Base-by-base conservation (phyloP, 2,888 invertebrate species). In the Stenolophus ochropezus region DNA sequence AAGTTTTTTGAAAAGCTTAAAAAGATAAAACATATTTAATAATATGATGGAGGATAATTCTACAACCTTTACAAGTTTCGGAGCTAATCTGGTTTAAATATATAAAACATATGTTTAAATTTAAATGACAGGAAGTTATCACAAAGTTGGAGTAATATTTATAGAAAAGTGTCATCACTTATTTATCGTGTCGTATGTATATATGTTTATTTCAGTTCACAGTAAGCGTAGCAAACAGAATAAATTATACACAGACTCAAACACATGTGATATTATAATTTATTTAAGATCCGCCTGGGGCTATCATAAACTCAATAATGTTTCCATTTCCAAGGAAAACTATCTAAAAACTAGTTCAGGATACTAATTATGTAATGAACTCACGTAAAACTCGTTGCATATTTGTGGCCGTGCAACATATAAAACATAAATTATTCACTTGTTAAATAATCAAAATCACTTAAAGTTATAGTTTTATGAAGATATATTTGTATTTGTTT, bases 241-340 rank as follows among this genome's bases (percentile, higher is more conserved):
- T 61, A 25, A 61, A 61, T 61, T 25, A 61, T 61, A 61, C 14
- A 25, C n/a, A 11, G 20, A 69, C 14, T 25, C 18, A 47, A 27
- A 69, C 20, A 69, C 8, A 69, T 47, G 25, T 33, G 27, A 11
- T 33, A 65, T 11, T 42, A 33, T 69, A 33, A 33, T 69, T 21
- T 73, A 73, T 73, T 73, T 73, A 21, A 73, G 49, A 47, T 5
- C 2, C 47, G 73, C 42, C 73, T 47, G 8, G 11, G 49, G 73
- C 11, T 5, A 23, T 18, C 6, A 42, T 21, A 47, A 42, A 23
- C 18, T 33, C 69, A 6, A 73, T 73, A 73, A 73, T 49, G 23
- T 73, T 73, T 73, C 49, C 73, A 73, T 47, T 47, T 73, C 47
- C 73, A 33, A 73, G 42, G 73, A 42, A 73, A 73, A 11, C n/a